A percentile compares a stretch with the other conserved stretches of the same genome.
Evolutionary conservation across 2,113 vertebrate species (phyloP).

Genomic region (Calypte anna): DNA sequence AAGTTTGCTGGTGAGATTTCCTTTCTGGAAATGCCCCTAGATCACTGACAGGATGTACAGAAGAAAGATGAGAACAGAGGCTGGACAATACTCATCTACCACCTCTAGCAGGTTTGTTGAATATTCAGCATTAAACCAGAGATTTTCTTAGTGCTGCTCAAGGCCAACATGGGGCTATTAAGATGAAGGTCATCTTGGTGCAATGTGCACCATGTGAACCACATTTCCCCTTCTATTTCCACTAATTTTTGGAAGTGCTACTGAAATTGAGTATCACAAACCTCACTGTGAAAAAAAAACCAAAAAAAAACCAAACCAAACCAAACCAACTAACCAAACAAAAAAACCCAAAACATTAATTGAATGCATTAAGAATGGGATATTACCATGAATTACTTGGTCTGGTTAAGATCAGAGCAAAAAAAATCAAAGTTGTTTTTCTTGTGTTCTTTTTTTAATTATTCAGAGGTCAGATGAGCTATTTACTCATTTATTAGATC

Average conservation of each 20-base stretch:
- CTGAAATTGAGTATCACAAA: neutral
- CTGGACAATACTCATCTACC: neutral
- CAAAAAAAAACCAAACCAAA: neutral
- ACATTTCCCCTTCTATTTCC: neutral
- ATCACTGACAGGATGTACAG: neutral
- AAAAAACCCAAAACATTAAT: neutral
- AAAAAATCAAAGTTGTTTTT: neutral
- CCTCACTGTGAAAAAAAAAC: neutral
- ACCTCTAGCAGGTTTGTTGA: neutral
- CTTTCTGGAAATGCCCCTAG: neutral
- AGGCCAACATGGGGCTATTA: neutral
- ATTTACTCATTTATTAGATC: neutral
- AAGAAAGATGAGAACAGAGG: neutral
- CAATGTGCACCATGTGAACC: neutral
- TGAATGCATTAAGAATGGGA: neutral
- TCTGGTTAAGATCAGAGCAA: neutral
- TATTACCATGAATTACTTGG: neutral
- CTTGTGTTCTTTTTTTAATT: neutral
- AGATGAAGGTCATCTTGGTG: neutral
- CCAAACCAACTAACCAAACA: too few relatives aligned
- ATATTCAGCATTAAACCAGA: neutral
- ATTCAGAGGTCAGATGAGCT: neutral
- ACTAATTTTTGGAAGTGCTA: neutral
- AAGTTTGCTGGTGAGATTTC: neutral
- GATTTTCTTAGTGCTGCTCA: neutral